Evolutionary conservation across 2,797 vertebrate species (phyloP).

Genomic region (Poecilia wingei): DNA sequence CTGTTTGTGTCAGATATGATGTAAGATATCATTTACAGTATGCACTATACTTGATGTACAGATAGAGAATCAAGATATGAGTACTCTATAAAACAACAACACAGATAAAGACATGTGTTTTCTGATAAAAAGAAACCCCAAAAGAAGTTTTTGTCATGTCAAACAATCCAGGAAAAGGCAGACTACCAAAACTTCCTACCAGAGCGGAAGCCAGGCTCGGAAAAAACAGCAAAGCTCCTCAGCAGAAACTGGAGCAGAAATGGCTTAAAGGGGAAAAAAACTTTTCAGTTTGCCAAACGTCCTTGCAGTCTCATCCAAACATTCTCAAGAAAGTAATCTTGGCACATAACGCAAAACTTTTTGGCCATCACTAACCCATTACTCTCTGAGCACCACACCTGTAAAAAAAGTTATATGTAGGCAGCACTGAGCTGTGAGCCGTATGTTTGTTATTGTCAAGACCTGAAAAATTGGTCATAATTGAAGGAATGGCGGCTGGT

Average conservation of each 20-base stretch:
- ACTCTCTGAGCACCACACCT: background rate
- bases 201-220: background rate
- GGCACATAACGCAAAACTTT: background rate
- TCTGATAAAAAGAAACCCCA: background rate
- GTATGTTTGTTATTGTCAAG: background rate
- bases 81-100: background rate
- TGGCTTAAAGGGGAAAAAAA: background rate
- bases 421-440: background rate
- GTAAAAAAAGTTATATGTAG: background rate
- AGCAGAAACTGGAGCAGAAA: slow-evolving; percentile 4
- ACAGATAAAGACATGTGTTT: background rate
- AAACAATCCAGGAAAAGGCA: background rate
- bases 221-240: slow-evolving; percentile 1
- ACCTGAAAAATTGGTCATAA: background rate
- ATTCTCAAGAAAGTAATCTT: slow-evolving; percentile 1
- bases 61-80: background rate
- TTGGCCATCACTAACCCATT: background rate
- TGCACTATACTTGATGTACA: background rate
- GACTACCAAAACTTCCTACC: background rate
- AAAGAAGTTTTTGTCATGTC: background rate
- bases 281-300: background rate
- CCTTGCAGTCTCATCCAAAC: background rate
- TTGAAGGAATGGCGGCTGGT: background rate
- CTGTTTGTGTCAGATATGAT: slow-evolving; percentile 34
- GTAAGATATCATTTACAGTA: slow-evolving; percentile 7